These are phyloP conservation scores for Phalloptychus januarius DNA, from an alignment of 2,797 vertebrate species.

Conservation along the genomic window DNA sequence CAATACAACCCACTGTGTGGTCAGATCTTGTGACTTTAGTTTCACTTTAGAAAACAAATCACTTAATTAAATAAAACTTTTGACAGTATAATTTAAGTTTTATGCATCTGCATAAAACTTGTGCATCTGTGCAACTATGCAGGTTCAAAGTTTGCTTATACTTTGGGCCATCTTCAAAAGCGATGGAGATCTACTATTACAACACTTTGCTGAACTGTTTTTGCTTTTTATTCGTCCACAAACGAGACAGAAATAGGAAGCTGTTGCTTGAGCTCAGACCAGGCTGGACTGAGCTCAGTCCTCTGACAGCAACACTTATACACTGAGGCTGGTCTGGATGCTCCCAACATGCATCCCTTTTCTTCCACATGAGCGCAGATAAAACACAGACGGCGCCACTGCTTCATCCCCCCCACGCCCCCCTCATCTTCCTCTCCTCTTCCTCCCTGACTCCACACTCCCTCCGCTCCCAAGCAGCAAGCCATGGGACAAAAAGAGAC, in stretches of 20 bases:
- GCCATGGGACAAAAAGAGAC: slow-evolving; percentile 56
- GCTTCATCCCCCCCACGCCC: slow-evolving; percentile 34
- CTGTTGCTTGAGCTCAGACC: slow-evolving; percentile 60
- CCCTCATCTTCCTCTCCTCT: slow-evolving; percentile 1
- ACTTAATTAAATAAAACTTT: background rate
- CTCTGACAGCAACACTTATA: slow-evolving; percentile 48
- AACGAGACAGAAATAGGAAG: slow-evolving; percentile 44
- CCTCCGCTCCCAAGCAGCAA: slow-evolving; percentile 54
- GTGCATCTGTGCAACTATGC: background rate
- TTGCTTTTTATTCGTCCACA: slow-evolving; percentile 3
- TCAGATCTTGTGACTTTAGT: background rate
- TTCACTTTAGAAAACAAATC: background rate
- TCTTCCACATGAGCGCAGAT: slow-evolving; percentile 77
- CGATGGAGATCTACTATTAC: background rate
- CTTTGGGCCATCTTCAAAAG: background rate
- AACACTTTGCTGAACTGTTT: background rate
- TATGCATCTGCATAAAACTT: background rate
- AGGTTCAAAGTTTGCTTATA: background rate
- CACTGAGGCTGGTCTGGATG: slow-evolving; percentile 54
- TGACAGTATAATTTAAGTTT: background rate
- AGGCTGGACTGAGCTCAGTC: slow-evolving; percentile 38
- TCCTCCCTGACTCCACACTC: slow-evolving; percentile 38
- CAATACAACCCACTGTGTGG: background rate
- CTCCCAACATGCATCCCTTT: slow-evolving; percentile 72
- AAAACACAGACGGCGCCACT: slow-evolving; percentile 71